Evolutionary conservation across 2,797 vertebrate species (phyloP).

Genomic region (Vultur gryphus): DNA sequence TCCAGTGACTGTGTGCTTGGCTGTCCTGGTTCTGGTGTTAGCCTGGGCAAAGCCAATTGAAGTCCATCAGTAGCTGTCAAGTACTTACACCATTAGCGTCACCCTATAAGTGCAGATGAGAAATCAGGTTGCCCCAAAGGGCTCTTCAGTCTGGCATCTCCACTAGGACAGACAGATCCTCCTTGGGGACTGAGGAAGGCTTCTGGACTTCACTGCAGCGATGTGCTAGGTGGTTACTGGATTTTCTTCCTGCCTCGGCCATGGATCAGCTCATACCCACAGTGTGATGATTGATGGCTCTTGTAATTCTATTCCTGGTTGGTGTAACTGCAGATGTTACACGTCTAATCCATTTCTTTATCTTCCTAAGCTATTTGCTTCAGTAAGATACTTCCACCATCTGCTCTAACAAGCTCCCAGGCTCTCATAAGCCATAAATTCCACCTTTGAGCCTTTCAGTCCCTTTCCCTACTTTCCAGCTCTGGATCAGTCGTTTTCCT

Average conservation of each 20-base stretch:
- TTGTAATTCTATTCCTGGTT: not conserved
- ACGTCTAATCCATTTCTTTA: not conserved
- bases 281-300: not conserved
- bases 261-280: not conserved
- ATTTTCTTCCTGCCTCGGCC: not conserved
- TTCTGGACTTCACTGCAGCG: not conserved
- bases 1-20: not conserved
- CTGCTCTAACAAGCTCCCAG: not conserved
- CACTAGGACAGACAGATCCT: not conserved
- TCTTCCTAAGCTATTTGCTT: conserved; percentile 25
- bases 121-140: not conserved
- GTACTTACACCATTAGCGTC: not conserved
- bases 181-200: not conserved
- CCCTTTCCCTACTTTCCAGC: not conserved
- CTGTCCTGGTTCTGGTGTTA: not conserved
- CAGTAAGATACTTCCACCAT: not conserved
- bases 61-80: not conserved
- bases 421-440: not conserved
- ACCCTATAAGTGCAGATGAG: not conserved
- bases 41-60: not conserved
- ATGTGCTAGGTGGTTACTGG: rapidly evolving
- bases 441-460: not conserved
- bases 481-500: not conserved
- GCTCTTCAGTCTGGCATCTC: not conserved
- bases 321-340: not conserved